Conservation (phyloP, 1,140 invertebrate genomes). For the Odontomachus brunneus region DNA sequence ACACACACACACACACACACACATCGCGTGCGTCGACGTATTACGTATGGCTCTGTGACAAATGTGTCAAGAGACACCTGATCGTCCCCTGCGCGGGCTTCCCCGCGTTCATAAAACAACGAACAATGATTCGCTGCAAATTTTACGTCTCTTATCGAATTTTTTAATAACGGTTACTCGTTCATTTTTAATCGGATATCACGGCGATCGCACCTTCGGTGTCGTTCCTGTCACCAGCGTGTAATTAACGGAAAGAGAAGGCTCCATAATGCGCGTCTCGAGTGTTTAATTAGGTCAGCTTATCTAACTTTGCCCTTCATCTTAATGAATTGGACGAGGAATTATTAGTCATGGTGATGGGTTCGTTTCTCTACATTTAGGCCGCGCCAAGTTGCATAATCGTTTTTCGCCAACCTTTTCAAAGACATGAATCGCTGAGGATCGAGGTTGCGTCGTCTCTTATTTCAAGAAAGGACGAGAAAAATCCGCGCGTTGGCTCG, state of each 20-base stretch:
- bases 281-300: neutral
- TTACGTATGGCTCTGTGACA: neutral
- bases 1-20: too few species aligned
- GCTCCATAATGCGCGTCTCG: neutral
- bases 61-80: conserved; percentile 33
- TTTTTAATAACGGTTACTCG: neutral
- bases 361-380: neutral
- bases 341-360: conserved; percentile 24
- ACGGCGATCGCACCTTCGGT: neutral
- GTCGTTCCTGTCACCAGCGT: neutral
- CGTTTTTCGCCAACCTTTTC: conserved; percentile 22
- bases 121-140: neutral
- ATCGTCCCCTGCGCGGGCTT: too few species aligned
- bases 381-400: conserved; percentile 33
- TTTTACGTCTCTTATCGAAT: neutral
- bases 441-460: conserved; percentile 34
- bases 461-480: neutral
- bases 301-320: conserved; percentile 22
- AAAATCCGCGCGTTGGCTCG: neutral
- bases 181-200: neutral
- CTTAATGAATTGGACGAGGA: neutral
- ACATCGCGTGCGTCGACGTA: conserved; percentile 21
- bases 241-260: neutral
- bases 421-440: conserved; percentile 14
- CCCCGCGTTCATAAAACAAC: neutral